Conservation (phyloP, 2,888 invertebrate species). For the Nemotelus nigrinus region DNA sequence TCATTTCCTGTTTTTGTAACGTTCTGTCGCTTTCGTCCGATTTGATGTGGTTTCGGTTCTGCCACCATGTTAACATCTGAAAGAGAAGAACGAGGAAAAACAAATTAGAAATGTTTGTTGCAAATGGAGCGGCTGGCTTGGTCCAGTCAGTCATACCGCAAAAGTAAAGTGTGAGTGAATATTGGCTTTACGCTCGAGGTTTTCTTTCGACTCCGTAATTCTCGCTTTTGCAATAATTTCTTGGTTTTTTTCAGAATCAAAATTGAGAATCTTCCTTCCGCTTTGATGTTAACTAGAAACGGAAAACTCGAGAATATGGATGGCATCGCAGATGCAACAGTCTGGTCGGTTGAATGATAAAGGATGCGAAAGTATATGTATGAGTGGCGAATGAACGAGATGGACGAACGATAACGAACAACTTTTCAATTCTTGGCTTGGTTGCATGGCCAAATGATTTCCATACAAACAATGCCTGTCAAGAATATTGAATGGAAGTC, state of each 20-base stretch:
- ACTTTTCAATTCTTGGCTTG: conserved; percentile 28
- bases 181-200: not conserved
- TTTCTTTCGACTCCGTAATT: conserved; percentile 6
- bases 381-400: too few relatives aligned
- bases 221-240: not conserved
- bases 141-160: too few relatives aligned
- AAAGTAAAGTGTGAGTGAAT: not conserved
- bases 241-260: conserved; percentile 20
- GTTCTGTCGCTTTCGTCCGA: conserved; percentile 71
- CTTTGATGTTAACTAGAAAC: conserved; percentile 22
- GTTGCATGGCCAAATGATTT: conserved; percentile 34
- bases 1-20: conserved; percentile 71
- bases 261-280: not conserved
- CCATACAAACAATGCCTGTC: conserved; percentile 37
- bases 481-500: conserved; percentile 29
- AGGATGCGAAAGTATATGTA: not conserved
- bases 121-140: too few relatives aligned
- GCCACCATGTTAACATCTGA: conserved; percentile 77
- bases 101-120: conserved; percentile 24
- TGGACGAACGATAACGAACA: not conserved
- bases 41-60: conserved; percentile 75
- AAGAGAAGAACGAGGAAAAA: conserved; percentile 54
- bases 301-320: conserved; percentile 4
- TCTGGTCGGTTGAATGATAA: conserved; percentile 1
- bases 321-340: not conserved